Evolutionary conservation across 2,113 vertebrate genomes (phyloP).

Genomic region (Panurus biarmicus): DNA sequence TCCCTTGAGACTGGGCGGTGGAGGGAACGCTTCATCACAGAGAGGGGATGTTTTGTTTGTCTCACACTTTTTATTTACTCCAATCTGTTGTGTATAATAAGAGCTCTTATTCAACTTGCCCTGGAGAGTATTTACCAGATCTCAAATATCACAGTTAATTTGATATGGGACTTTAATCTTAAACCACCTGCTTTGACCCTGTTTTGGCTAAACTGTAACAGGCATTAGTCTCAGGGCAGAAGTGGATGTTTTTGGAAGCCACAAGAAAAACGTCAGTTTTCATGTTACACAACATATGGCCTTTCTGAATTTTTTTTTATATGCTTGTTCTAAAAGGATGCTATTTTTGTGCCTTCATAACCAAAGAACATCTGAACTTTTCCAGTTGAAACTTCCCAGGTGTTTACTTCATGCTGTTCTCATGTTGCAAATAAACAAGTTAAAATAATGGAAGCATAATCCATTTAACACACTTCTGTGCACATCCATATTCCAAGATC

Average conservation of each 20-base stretch:
- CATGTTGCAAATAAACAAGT: conserved; percentile 7
- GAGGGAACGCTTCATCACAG: neutral
- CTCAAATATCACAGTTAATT: conserved; percentile 15
- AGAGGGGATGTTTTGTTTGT: neutral
- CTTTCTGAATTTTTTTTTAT: neutral
- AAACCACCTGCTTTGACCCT: conserved; percentile 16
- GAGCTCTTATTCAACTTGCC: neutral
- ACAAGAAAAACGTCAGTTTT: neutral
- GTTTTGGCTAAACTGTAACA: neutral
- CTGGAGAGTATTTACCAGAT: conserved; percentile 9
- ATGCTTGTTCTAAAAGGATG: neutral
- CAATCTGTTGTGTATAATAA: neutral
- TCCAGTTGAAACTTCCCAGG: neutral
- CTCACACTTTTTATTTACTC: conserved; percentile 11
- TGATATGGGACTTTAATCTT: conserved; percentile 12
- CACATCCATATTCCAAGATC: neutral
- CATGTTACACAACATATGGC: neutral
- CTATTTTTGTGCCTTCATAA: neutral
- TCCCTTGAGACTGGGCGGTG: neutral
- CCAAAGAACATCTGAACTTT: neutral
- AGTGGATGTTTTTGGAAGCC: conserved; percentile 33
- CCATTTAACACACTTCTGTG: neutral
- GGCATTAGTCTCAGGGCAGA: neutral
- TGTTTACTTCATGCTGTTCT: conserved; percentile 9
- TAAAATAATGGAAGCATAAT: conserved; percentile 1